Evolutionary conservation across 2,797 vertebrate genomes (phyloP).

Genomic region (Fistularia tabacaria): DNA sequence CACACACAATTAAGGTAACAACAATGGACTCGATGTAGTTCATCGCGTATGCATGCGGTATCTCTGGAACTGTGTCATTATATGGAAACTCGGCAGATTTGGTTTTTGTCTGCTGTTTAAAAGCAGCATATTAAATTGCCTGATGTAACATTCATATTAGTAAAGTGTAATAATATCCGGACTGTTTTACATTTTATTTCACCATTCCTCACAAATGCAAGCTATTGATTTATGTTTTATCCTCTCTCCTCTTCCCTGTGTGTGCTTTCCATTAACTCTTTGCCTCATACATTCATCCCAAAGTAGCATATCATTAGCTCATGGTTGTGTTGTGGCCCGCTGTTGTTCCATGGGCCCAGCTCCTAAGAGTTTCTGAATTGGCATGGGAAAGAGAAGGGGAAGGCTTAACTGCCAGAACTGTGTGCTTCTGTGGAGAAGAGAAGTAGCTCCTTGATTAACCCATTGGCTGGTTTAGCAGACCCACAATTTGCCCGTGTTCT

Average conservation of each 20-base stretch:
- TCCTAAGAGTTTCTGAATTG: slow-evolving; percentile 83
- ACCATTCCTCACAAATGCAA: too few species aligned
- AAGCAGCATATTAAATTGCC: too few species aligned
- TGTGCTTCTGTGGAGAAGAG: slow-evolving; percentile 84
- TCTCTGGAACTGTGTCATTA: too few species aligned
- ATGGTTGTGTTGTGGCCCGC: slow-evolving; percentile 76
- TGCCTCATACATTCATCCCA: slow-evolving; percentile 39
- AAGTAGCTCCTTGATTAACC: slow-evolving; percentile 87
- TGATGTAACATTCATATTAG: too few species aligned
- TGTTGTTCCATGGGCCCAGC: slow-evolving; percentile 76
- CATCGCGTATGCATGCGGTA: too few species aligned
- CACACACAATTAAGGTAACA: too few species aligned
- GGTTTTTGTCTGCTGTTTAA: too few species aligned
- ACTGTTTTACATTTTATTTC: too few species aligned
- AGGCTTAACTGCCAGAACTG: slow-evolving; percentile 81
- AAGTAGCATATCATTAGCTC: slow-evolving; percentile 80
- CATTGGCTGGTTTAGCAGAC: slow-evolving; percentile 80
- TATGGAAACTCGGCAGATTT: too few species aligned
- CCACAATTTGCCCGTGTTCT: slow-evolving; percentile 82
- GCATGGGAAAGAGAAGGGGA: slow-evolving; percentile 71
- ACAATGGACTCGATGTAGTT: too few species aligned
- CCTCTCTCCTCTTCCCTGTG: not conserved
- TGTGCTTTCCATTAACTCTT: slow-evolving; percentile 8
- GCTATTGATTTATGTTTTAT: slow-evolving; percentile 4
- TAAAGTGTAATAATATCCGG: too few species aligned